Conservation (phyloP, 2,113 vertebrate species). For the Rousettus leschenaultii region DNA sequence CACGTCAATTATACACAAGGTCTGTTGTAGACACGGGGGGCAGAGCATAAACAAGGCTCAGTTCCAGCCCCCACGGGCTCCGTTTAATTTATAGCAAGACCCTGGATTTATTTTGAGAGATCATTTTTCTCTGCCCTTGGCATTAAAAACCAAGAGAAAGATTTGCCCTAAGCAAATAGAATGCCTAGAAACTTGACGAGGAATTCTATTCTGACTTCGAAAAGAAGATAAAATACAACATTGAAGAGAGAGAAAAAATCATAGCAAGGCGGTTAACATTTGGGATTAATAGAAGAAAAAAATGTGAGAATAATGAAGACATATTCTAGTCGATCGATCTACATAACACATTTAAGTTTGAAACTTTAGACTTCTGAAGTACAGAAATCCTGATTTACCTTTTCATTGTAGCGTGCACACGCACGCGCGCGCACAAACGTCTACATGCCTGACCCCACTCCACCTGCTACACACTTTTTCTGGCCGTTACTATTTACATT, state of each 20-base stretch:
- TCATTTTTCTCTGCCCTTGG: not conserved
- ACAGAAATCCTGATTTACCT: slow-evolving; percentile 60
- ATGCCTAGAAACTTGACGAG: slow-evolving; percentile 51
- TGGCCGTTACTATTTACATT: slow-evolving; percentile 71
- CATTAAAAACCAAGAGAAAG: slow-evolving; percentile 68
- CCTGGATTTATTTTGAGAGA: not conserved
- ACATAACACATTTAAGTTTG: not conserved
- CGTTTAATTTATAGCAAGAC: not conserved
- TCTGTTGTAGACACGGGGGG: rapidly evolving
- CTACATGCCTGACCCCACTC: slow-evolving; percentile 71
- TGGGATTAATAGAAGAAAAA: not conserved
- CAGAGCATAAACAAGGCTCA: not conserved
- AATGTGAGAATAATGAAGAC: not conserved
- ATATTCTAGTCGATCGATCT: not conserved
- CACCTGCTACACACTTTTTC: slow-evolving; percentile 70
- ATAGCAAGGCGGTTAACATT: slow-evolving; percentile 17
- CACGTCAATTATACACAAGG: no score
- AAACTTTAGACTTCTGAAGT: slow-evolving; percentile 44
- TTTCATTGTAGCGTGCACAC: not conserved
- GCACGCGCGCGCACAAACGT: not conserved
- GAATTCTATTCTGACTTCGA: slow-evolving; percentile 64
- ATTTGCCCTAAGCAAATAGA: slow-evolving; percentile 47
- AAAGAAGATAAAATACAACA: slow-evolving; percentile 34
- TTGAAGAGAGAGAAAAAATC: slow-evolving; percentile 53
- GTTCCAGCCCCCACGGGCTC: not conserved